Conservation (phyloP, 2,113 vertebrate species). For the Falco punctatus region DNA sequence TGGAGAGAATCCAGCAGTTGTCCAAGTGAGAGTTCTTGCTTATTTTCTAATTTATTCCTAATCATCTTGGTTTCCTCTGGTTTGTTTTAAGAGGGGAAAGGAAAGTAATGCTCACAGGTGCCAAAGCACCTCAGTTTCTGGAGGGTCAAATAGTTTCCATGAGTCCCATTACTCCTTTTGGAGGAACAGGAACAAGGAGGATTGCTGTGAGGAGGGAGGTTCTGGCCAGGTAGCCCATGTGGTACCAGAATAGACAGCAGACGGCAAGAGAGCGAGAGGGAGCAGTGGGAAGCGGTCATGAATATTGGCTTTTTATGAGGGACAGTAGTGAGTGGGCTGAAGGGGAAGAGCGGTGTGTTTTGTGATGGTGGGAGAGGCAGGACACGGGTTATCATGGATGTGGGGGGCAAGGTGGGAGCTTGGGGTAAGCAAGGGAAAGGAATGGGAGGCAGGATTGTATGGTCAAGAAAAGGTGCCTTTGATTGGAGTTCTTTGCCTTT, state of each 20-base stretch:
- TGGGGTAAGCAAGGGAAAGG: neutral
- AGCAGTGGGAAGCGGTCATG: neutral
- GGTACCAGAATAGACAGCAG: neutral
- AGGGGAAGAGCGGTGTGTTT: neutral
- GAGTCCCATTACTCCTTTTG: neutral
- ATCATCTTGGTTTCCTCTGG: neutral
- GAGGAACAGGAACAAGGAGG: neutral
- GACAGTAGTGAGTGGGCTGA: neutral
- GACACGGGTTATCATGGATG: neutral
- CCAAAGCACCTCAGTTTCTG: neutral
- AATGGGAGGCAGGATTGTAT: accelerated
- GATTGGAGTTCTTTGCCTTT: neutral
- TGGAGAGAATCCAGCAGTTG: neutral
- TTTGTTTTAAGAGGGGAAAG: neutral
- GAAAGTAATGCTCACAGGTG: neutral
- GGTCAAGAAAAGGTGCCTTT: neutral
- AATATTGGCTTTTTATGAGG: neutral
- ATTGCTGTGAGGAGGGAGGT: neutral
- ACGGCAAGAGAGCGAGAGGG: neutral
- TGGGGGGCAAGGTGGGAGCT: neutral
- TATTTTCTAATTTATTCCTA: neutral
- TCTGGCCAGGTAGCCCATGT: neutral
- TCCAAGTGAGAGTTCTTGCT: neutral
- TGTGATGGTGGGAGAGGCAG: neutral
- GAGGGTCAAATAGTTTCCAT: neutral